Conservation (phyloP, 1,140 invertebrate genomes). For the Trichonephila clavata region DNA sequence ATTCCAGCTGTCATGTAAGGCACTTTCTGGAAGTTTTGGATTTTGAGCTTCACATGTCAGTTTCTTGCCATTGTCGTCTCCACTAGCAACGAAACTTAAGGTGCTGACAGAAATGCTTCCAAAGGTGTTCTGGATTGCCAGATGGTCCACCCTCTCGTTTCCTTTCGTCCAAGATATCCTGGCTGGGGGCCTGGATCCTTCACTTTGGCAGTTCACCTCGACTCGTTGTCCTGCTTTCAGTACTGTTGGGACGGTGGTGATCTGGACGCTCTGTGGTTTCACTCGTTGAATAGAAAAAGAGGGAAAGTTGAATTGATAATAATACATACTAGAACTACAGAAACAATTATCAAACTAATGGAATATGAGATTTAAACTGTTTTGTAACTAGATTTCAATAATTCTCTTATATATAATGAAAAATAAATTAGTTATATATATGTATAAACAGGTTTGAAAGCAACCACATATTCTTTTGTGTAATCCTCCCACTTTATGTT, state of each 20-base stretch:
- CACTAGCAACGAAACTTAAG: constrained; percentile 83
- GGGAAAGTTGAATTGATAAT: not conserved
- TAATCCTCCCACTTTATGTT: no score
- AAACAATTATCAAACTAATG: not conserved
- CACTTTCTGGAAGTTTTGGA: constrained; percentile 81
- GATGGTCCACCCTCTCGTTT: constrained; percentile 51
- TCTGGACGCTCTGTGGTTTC: constrained; percentile 89
- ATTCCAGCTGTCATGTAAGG: constrained; percentile 75
- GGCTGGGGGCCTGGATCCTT: constrained; percentile 71
- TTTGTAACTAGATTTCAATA: no score
- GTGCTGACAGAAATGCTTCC: constrained; percentile 77
- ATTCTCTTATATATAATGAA: no score
- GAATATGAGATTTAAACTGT: no score
- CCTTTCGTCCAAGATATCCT: constrained; percentile 69
- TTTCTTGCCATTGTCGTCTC: constrained; percentile 90
- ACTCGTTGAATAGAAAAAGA: constrained; percentile 83
- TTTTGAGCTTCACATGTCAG: constrained; percentile 92
- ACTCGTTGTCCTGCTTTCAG: constrained; percentile 90
- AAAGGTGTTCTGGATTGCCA: constrained; percentile 84
- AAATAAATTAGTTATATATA: no score
- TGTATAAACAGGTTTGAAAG: no score
- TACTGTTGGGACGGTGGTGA: constrained; percentile 88
- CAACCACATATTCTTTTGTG: no score
- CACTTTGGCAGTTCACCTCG: constrained; percentile 90
- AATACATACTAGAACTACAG: not conserved